These are phyloP conservation scores for Parotia lawesii DNA, from an alignment of 2,113 vertebrate species.

Conservation along the genomic window DNA sequence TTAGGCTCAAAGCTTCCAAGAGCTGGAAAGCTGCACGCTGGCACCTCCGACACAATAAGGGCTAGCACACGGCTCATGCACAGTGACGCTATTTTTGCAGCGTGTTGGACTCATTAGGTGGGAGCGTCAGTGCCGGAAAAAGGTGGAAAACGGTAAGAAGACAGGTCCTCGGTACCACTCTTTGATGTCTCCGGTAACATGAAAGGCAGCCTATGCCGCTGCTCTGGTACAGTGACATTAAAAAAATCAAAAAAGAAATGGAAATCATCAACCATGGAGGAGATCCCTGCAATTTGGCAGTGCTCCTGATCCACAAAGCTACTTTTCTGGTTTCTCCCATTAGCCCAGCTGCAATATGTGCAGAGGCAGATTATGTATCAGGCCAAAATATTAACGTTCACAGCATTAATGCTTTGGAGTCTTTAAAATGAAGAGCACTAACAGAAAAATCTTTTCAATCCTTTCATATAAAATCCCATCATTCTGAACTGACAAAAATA, in stretches of 20 bases:
- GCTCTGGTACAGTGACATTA: neutral
- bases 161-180: neutral
- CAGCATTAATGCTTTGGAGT: neutral
- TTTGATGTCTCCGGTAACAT: neutral
- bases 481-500: conserved; percentile 14
- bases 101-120: neutral
- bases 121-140: neutral
- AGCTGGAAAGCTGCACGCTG: neutral
- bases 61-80: fast-evolving
- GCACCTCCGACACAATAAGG: fast-evolving
- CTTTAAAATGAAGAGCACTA: neutral
- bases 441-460: conserved; percentile 6
- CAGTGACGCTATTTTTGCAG: neutral
- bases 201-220: neutral
- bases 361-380: conserved; percentile 19
- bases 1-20: neutral
- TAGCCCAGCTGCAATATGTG: neutral
- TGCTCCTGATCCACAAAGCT: neutral
- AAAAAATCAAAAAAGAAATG: neutral
- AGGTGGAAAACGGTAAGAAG: neutral
- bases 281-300: conserved; percentile 12
- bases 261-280: neutral
- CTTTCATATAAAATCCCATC: neutral
- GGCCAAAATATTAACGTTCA: neutral
- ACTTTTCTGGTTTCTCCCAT: neutral